Base-by-base conservation (phyloP, 2,888 invertebrate species). In the Luperina nickerlii region DNA sequence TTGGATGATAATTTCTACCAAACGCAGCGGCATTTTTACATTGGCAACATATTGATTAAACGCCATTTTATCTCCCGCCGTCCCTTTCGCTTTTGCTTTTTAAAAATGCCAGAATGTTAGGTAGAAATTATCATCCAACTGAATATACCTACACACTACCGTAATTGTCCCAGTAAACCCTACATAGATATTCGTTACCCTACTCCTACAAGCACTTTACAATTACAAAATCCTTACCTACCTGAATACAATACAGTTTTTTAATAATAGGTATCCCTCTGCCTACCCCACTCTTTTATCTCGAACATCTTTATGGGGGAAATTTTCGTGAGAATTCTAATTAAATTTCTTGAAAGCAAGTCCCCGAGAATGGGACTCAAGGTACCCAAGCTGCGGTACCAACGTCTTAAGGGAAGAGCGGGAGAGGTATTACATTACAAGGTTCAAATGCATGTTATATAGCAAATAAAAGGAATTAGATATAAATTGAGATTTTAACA, bases 321-420 rank as follows among this genome's bases (percentile, higher is more conserved):
- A 94, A 94, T 93, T 95, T 95, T 92, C 92, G 92, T 88, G 90
- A 92, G 93, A 93, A 94, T 93, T 95, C 93, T 95, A 96, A 96
- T 96, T 95, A 96, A 95, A 96, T 95, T 94, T 94, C 94, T 94
- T 90, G 92, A 92, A 93, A 90, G 90, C 91, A 90, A 90, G 90
- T 90, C 89, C 79, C 90, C 90, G 92, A 93, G 94, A 94, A 93
- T 92, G 89, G 92, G 82, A 79, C 86, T 83, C 82, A 57, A 76
- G 74, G 77, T 79, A 80, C 75, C 67, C 68, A 42, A 63, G 74
- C 69, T 60, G 74, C 66, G 76, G 71, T 73, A 42, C 51, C 42
- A 32, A 74, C 11, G 87, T 60, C 57, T 65, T 71, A 81, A 85
- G 75, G 68, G 76, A 87, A 85, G 77, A 67, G 85, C 88, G 87